A percentile compares a stretch with the other conserved stretches of the same genome.
phyloP scores from a whole-genome alignment of 23 tunicate species.

The Ascidia mentula region DNA sequence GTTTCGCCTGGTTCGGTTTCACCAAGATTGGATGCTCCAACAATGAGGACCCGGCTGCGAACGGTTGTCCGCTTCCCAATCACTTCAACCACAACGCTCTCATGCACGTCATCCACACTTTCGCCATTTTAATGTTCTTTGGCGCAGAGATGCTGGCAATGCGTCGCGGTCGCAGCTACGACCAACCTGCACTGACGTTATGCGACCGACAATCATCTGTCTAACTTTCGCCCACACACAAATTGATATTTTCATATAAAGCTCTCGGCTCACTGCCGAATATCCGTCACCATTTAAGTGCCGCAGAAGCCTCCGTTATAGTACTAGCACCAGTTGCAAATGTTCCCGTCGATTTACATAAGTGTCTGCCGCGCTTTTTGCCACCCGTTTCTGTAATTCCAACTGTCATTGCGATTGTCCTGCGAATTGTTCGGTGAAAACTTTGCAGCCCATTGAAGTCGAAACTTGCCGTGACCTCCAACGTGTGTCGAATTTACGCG shows the following conservation, averaged over 20 bases:
- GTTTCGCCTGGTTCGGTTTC: constrained; percentile 21
- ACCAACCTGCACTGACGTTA: neutral
- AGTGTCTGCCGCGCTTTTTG: too few species aligned
- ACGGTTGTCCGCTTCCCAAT: constrained; percentile 88
- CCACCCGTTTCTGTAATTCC: too few species aligned
- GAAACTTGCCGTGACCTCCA: too few species aligned
- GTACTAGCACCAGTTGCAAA: neutral
- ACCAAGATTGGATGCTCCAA: constrained; percentile 35
- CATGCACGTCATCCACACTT: constrained; percentile 60
- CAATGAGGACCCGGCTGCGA: constrained; percentile 40
- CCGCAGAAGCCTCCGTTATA: neutral
- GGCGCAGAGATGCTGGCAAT: constrained; percentile 34
- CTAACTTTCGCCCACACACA: neutral
- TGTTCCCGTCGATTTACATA: too few species aligned
- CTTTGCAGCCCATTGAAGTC: too few species aligned
- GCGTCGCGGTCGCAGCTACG: neutral
- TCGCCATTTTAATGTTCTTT: constrained; percentile 30
- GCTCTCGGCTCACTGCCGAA: neutral
- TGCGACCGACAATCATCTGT: neutral
- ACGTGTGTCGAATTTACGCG: too few species aligned
- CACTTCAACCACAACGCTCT: constrained; percentile 90
- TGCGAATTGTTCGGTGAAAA: too few species aligned
- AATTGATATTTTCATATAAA: too few species aligned
- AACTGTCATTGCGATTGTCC: too few species aligned
- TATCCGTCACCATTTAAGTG: neutral